These are phyloP conservation scores for Acanthopagrus latus DNA, from an alignment of 2,797 vertebrate genomes.

Conservation along the genomic window DNA sequence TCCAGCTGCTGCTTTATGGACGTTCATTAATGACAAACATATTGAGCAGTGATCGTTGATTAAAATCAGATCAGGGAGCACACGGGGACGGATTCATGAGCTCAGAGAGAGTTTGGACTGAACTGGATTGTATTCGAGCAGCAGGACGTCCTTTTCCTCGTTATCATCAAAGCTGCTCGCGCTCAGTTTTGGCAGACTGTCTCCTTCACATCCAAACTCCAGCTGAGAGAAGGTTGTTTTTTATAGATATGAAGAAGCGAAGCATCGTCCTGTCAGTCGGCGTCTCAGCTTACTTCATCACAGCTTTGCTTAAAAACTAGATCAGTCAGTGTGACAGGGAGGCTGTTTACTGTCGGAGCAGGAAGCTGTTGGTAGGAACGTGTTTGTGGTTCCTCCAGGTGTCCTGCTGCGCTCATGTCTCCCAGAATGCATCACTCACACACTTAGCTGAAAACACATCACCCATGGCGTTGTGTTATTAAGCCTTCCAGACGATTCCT, in stretches of 20 bases:
- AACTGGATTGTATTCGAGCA: neutral
- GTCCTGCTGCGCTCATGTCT: neutral
- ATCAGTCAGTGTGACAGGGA: neutral
- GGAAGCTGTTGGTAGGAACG: neutral
- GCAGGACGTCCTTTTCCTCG: neutral
- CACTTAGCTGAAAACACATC: neutral
- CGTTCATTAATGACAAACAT: neutral
- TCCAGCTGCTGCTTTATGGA: neutral
- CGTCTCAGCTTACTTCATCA: neutral
- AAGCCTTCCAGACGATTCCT: neutral
- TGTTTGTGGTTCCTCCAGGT: neutral
- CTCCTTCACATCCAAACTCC: conserved; percentile 28
- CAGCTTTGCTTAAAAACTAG: neutral
- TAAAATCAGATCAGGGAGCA: neutral
- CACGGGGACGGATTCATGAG: neutral
- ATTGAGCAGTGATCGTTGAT: neutral
- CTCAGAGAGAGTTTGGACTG: neutral
- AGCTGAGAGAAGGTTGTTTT: conserved; percentile 13
- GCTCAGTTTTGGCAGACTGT: conserved; percentile 5
- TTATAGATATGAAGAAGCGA: neutral
- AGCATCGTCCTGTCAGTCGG: neutral
- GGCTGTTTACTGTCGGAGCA: neutral
- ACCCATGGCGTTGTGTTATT: too few relatives aligned
- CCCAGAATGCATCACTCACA: neutral
- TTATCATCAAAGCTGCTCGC: conserved; percentile 15